phyloP scores from a whole-genome alignment of 2,888 invertebrate species.

The Ochropacha duplaris region DNA sequence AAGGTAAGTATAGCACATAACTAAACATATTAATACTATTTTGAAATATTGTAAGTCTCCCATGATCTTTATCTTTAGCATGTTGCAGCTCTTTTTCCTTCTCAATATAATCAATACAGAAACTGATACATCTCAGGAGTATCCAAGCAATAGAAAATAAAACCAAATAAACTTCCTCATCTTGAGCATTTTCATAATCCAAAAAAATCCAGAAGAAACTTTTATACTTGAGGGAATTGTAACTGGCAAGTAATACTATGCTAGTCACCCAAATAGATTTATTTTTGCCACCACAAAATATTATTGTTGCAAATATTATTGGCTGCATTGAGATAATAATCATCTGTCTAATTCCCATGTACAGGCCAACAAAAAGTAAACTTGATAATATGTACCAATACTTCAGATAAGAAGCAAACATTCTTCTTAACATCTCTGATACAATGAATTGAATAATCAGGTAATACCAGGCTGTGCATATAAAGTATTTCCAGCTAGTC shows the following conservation, averaged over 20 bases:
- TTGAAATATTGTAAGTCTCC: conserved; percentile 19
- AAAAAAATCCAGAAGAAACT: conserved; percentile 73
- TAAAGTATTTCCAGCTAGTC: conserved; percentile 84
- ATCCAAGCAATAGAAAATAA: conserved; percentile 86
- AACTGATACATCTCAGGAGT: conserved; percentile 90
- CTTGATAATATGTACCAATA: conserved; percentile 82
- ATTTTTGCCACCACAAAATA: conserved; percentile 73
- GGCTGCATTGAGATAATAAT: conserved; percentile 82
- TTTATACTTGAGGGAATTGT: conserved; percentile 76
- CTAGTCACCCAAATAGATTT: conserved; percentile 81
- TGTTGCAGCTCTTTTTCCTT: conserved; percentile 36
- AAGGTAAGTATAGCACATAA: conserved; percentile 92
- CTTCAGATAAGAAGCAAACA: conserved; percentile 55
- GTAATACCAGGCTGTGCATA: conserved; percentile 80
- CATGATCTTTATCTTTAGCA: conserved; percentile 16
- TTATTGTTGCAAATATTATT: conserved; percentile 69
- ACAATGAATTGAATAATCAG: conserved; percentile 79
- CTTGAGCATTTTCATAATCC: conserved; percentile 64
- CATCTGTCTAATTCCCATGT: conserved; percentile 76
- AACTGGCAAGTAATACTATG: conserved; percentile 67
- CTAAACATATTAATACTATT: conserved; percentile 82
- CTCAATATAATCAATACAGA: conserved; percentile 83
- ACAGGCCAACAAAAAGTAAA: conserved; percentile 64
- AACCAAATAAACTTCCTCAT: conserved; percentile 81
- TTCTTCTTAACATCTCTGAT: conserved; percentile 74